Percentiles rank a stretch among this genome's conserved stretches.
Evolutionary conservation across 2,888 invertebrate genomes (phyloP).

Genomic region (Cynaeus angustus): DNA sequence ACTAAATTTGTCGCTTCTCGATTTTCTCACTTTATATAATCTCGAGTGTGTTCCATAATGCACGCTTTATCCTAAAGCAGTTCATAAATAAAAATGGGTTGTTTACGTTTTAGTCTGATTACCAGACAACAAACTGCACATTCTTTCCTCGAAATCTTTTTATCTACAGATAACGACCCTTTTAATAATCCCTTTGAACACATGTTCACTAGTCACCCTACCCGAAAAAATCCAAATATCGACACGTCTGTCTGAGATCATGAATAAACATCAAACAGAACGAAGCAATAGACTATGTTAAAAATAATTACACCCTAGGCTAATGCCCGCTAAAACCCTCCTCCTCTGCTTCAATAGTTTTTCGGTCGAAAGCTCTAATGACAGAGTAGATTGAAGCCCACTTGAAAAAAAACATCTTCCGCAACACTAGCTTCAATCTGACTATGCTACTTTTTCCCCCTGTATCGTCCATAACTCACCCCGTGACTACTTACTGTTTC

Average conservation of each 20-base stretch:
- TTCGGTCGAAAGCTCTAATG: constrained; percentile 4
- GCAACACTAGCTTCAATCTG: neutral
- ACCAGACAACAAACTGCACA: neutral
- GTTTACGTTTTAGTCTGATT: neutral
- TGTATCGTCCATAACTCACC: neutral
- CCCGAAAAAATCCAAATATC: constrained; percentile 1
- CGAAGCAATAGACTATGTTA: constrained; percentile 1
- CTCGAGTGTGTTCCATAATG: neutral
- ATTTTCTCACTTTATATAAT: neutral
- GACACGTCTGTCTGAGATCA: constrained; percentile 4
- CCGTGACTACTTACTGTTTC: constrained; percentile 39
- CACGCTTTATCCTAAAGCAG: neutral
- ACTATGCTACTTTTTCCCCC: constrained; percentile 2
- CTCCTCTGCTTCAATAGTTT: neutral
- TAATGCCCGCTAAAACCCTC: neutral
- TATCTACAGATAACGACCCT: constrained; percentile 4
- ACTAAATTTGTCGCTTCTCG: no score
- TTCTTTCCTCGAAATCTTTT: constrained; percentile 2
- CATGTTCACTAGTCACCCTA: neutral
- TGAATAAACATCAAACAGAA: constrained; percentile 1
- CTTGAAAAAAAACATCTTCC: neutral
- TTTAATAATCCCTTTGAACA: constrained; percentile 4
- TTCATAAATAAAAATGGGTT: neutral
- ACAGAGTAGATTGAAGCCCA: neutral
- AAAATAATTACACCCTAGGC: neutral